Base-by-base conservation (phyloP, 2,113 vertebrate genomes). In the Poeciliopsis retropinna region DNA sequence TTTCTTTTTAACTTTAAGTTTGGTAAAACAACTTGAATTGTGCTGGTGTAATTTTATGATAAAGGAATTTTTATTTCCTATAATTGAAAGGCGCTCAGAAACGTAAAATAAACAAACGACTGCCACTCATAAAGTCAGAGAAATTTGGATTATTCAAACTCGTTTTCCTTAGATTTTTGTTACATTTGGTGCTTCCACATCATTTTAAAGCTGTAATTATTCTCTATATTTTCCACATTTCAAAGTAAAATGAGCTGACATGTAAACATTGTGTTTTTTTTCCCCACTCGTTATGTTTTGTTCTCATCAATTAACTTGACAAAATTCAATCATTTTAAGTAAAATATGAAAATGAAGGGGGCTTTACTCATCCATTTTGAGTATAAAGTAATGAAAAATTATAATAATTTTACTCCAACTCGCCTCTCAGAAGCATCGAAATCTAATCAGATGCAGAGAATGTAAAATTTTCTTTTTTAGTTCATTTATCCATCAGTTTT, bases 21-120 rank as follows among this genome's bases (percentile, higher is more conserved):
- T 72, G 37, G 82, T 76, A 64, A 80, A 74, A 76, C 27, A 57
- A 31, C 64, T 68, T 75, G 47, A 60, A 73, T 79, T 75, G 70
- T 71, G 64, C 80, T 85, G 72, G 83, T 75, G 37, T 79, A 80
- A 62, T 57, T 67, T 63, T 57, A 78, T 5, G 37, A 37, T 62
- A 13, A 68, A 13, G 22, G 61, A 62, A 75, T 67, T 73, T 63
- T 41, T 72, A 60, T 73, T 54, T 6, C 9, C 34, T 11, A 30
- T 64, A 32, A 64, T 32, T 32, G 32, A 31, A 32, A 19, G 30
- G 8, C 62, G 10, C 7, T 8, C 51, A 32, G 15, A 32, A 22
- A 64, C 32, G 30, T 64, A 31, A 28, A 54, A 47, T 29, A 63
- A 72, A 41, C 39, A 30, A 44, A 63, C 44, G 37, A 17, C 44